These are phyloP conservation scores for Protomyctophum bolini DNA, from an alignment of 2,113 vertebrate genomes.

Conservation along the genomic window DNA sequence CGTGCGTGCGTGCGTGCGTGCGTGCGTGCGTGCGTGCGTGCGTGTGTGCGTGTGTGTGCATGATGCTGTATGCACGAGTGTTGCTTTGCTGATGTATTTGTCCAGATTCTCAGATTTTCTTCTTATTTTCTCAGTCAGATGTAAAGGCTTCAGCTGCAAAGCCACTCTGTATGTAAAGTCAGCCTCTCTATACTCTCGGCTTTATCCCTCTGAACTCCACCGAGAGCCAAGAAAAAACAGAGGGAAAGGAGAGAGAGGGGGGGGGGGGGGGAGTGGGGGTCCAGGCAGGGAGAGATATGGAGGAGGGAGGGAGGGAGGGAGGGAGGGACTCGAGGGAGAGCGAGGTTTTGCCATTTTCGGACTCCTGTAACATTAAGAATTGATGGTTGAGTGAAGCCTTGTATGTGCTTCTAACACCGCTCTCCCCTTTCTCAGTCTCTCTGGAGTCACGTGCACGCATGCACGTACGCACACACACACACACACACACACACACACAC, in stretches of 20 bases:
- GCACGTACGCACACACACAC: background rate
- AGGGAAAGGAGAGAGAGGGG: conserved; percentile 1
- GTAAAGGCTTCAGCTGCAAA: background rate
- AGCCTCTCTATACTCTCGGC: background rate
- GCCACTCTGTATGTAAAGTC: background rate
- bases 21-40: too few relatives aligned
- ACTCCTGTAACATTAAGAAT: conserved; percentile 63
- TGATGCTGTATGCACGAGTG: too few relatives aligned
- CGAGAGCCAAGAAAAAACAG: background rate
- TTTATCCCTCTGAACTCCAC: background rate
- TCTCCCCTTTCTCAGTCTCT: background rate
- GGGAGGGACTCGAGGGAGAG: background rate
- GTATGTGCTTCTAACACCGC: conserved; percentile 21
- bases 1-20: too few relatives aligned
- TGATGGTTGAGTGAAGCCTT: conserved; percentile 33
- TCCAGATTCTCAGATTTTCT: background rate
- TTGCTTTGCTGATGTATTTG: background rate
- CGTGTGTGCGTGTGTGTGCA: too few relatives aligned
- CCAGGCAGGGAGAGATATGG: background rate
- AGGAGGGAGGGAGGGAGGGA: background rate
- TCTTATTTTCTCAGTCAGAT: background rate
- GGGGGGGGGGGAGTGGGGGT: background rate
- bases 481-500: background rate
- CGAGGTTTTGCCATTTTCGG: conserved; percentile 37
- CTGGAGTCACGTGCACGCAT: background rate